Evolutionary conservation across 2,797 vertebrate species (phyloP).

Genomic region (Rhynchonycteris naso): DNA sequence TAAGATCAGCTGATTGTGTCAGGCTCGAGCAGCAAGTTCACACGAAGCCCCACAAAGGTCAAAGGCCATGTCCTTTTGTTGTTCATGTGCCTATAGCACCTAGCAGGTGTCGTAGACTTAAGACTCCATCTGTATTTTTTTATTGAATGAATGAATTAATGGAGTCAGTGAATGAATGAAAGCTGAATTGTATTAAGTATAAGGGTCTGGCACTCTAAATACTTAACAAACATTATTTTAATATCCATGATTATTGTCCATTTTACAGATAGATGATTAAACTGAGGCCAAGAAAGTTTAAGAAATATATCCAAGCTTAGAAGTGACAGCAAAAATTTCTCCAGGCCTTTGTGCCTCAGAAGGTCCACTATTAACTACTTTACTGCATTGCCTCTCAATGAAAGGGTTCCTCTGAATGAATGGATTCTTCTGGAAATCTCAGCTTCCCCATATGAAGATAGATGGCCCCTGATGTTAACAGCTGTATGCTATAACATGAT

Average conservation of each 20-base stretch:
- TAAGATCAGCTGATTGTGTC: slow-evolving; percentile 11
- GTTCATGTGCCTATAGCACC: not conserved
- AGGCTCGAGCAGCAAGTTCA: not conserved
- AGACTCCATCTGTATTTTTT: not conserved
- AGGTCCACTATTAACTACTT: not conserved
- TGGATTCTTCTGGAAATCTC: slow-evolving; percentile 73
- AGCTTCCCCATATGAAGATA: slow-evolving; percentile 65
- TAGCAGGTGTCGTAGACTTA: not conserved
- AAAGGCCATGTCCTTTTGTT: not conserved
- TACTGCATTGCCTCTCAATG: slow-evolving; percentile 23
- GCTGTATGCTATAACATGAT: not conserved
- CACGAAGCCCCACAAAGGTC: not conserved
- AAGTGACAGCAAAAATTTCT: slow-evolving; percentile 26
- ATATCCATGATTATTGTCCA: slow-evolving; percentile 7
- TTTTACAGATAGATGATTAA: slow-evolving; percentile 59
- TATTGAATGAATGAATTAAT: not conserved
- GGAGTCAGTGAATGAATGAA: not conserved
- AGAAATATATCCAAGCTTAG: slow-evolving; percentile 7
- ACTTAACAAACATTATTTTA: not conserved
- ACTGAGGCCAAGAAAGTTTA: slow-evolving; percentile 42
- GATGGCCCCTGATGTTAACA: slow-evolving; percentile 69
- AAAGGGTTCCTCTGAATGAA: slow-evolving; percentile 44
- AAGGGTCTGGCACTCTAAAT: not conserved
- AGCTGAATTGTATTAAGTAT: not conserved
- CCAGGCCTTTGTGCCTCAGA: not conserved